Percentiles rank a stretch among this genome's conserved stretches.
These are phyloP conservation scores for Sussaba pulchella DNA, from an alignment of 2,888 invertebrate genomes.

Conservation along the genomic window DNA sequence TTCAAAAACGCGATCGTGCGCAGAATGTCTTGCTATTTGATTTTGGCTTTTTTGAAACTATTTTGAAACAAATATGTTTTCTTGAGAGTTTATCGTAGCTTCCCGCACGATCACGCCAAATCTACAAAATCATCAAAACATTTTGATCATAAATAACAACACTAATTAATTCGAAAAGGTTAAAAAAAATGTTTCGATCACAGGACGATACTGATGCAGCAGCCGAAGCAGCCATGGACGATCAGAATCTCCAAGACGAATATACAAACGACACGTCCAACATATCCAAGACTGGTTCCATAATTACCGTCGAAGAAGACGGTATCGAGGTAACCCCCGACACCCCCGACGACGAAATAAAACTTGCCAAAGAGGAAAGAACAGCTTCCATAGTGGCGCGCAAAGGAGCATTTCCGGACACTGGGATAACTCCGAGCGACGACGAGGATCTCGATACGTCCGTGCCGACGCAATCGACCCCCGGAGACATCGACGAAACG, in stretches of 20 bases:
- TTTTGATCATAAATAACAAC: too few species aligned
- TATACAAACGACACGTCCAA: neutral
- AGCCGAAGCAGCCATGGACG: conserved; percentile 26
- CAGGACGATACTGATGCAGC: conserved; percentile 29
- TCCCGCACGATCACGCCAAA: too few species aligned
- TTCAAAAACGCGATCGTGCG: too few species aligned
- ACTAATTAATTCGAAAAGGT: too few species aligned
- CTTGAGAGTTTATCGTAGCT: too few species aligned
- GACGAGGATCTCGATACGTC: conserved; percentile 54
- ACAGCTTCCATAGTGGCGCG: conserved; percentile 61
- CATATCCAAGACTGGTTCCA: neutral
- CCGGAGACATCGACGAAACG: conserved; percentile 25
- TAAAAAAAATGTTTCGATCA: too few species aligned
- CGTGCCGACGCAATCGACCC: neutral
- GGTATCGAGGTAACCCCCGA: conserved; percentile 43
- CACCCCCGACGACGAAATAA: conserved; percentile 19
- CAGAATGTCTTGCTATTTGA: too few species aligned
- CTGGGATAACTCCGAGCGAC: conserved; percentile 61
- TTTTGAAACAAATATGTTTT: too few species aligned
- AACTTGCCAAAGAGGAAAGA: conserved; percentile 52
- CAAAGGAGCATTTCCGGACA: conserved; percentile 52
- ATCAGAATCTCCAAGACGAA: conserved; percentile 14
- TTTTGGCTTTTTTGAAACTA: too few species aligned
- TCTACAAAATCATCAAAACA: too few species aligned
- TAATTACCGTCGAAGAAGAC: conserved; percentile 21